Base-by-base conservation (phyloP, 2,113 vertebrate species). In the Colinus virginianus region DNA sequence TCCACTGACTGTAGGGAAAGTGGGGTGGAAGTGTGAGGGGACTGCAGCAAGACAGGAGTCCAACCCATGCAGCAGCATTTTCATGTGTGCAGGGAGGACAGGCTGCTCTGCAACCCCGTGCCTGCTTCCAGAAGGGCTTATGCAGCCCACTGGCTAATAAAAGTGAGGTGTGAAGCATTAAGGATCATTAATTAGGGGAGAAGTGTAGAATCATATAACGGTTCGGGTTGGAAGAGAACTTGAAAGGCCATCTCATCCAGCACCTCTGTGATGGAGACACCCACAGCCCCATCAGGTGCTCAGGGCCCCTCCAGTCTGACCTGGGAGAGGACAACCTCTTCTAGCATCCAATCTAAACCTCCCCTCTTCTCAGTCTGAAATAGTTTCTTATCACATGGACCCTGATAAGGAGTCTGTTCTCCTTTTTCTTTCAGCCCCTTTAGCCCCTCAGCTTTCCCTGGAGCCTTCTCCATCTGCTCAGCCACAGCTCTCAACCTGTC, bases 21-120 rank as follows among this genome's bases (percentile, higher is more conserved):
- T 1, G 22, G 2, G 51, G 42, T 81, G 2, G 51, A 32, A 81
- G 59, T 17, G 42, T 1, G 22, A 26, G 6, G 9, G 55, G 70
- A 53, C 30, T 40, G 36, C 85, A 76, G 34, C n/a, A 63, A 67
- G 46, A 43, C 58, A 85, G 75, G 16, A 53, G 11, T 82, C 49
- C 34, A 55, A 42, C 14, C 38, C 40, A 42, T 32, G 69, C 7
- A 5, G 2, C n/a, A 64, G 34, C 22, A 25, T 21, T 34, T 15
- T 6, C 13, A 8, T 1, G 0, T 3, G 15, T 22, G 25, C 12
- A 43, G 58, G 20, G 15, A 92, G 28, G 40, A 26, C 2, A 3
- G 22, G 11, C 87, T 87, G 38, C 32, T 81, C 10, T 0, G 13
- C 38, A 42, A 42, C n/a, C 6, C 0, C 0, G 7, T 46, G 63